Conservation (phyloP, 2,797 vertebrate genomes). For the Ceryle rudis region DNA sequence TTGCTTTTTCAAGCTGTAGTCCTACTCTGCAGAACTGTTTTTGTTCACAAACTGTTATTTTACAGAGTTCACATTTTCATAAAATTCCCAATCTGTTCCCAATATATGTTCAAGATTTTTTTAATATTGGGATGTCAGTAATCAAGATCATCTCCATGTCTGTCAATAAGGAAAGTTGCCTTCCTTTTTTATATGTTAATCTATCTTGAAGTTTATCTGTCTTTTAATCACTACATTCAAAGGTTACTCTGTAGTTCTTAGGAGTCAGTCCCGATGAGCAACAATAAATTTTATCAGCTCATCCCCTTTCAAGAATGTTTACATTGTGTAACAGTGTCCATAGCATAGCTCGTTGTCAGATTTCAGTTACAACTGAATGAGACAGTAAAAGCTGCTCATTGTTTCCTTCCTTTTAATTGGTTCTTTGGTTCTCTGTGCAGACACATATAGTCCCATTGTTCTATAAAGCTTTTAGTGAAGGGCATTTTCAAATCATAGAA, state of each 20-base stretch:
- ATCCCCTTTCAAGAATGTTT: not conserved
- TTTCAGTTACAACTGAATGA: not conserved
- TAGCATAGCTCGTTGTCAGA: not conserved
- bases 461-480: not conserved
- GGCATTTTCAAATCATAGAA: not conserved
- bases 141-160: not conserved
- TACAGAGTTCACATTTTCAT: not conserved
- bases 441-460: not conserved
- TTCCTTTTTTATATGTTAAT: not conserved
- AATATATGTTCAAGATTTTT: not conserved
- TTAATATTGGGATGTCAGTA: not conserved
- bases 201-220: not conserved
- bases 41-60: not conserved
- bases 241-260: not conserved
- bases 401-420: not conserved
- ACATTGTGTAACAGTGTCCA: not conserved
- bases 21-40: not conserved
- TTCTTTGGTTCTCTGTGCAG: not conserved
- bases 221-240: not conserved
- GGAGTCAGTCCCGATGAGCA: not conserved
- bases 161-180: not conserved
- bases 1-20: not conserved
- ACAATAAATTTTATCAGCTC: not conserved
- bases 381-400: not conserved
- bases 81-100: not conserved